Percentiles rank a stretch among this genome's conserved stretches.
These are phyloP conservation scores for Anguilla japonica DNA, from an alignment of 2,113 vertebrate genomes.

Conservation along the genomic window DNA sequence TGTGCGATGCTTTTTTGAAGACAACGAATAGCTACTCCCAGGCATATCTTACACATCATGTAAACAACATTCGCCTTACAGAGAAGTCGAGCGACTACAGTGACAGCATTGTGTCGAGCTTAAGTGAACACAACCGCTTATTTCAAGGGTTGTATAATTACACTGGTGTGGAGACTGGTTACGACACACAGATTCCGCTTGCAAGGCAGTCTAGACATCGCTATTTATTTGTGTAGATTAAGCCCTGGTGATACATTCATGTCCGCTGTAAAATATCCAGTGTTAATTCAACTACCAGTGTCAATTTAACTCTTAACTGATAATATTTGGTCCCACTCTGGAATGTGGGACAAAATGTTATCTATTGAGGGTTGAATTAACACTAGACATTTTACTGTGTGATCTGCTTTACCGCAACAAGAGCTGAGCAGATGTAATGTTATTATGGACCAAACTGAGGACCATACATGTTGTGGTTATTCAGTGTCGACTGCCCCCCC, in stretches of 20 bases:
- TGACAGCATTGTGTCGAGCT: background rate
- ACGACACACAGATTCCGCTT: background rate
- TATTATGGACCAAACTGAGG: background rate
- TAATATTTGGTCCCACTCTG: too few species aligned
- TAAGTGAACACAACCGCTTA: background rate
- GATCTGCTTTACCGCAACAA: background rate
- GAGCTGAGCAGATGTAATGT: background rate
- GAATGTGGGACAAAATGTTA: too few species aligned
- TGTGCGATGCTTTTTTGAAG: too few species aligned
- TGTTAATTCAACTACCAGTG: too few species aligned
- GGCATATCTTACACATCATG: background rate
- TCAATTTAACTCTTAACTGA: too few species aligned
- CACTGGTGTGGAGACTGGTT: background rate
- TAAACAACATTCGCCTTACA: background rate
- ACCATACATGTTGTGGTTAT: background rate
- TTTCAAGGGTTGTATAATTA: conserved; percentile 18
- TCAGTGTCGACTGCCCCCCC: background rate
- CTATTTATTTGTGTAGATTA: conserved; percentile 4
- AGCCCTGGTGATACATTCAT: background rate
- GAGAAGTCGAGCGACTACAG: conserved; percentile 7
- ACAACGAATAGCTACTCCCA: too few species aligned
- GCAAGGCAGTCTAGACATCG: conserved; percentile 22
- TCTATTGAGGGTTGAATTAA: too few species aligned
- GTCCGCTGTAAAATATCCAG: background rate
- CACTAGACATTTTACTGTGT: too few species aligned